Base-by-base conservation (phyloP, 1,140 invertebrate species). In the Scaptomyza hsui region DNA sequence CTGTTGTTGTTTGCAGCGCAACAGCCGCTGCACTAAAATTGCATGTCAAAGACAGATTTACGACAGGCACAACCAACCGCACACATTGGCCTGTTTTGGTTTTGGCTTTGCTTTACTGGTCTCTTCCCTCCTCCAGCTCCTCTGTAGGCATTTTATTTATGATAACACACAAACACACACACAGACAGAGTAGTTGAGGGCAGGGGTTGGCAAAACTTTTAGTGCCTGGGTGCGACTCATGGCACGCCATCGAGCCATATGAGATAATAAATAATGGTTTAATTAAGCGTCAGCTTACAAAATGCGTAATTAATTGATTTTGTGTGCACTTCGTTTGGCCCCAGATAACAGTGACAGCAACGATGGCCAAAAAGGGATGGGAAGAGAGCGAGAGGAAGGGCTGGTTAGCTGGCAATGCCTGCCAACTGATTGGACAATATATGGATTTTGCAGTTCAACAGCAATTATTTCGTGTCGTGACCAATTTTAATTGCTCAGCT, bases 21-120 rank as follows among this genome's bases (percentile, higher is more conserved):
- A 88, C 82, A 86, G 82, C 82, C 83, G 83, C 55, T 88, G 82
- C 82, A 88, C 81, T 63, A 35, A 76, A 88, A 88, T 88, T 88
- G 78, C 83, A 89, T 88, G 82, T 88, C 82, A 88, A 89, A 88
- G 82, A 89, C 82, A 88, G 82, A 88, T 88, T 88, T 88, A 88
- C 83, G 82, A 89, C 63, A 13, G 7, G 32, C 42, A 18, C 69
- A 32, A n/a, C n/a, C 69, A 68, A 29, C 21, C 69, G 19, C 26
- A 9, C 69, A 69, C 51, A 67, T 45, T 26, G 39, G 19, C n/a
- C 55, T 18, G 32, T 26, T 49, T 35, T 13, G 32, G 32, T 29
- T 37, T 52, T 16, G 16, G 48, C 21, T 49, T 32, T 49, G 55
- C 53, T 59, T 67, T 57, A 55, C 62, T 63, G n/a, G n/a, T n/a